These are phyloP conservation scores for Asbolus verrucosus DNA, from an alignment of 1,140 invertebrate genomes.

Conservation along the genomic window DNA sequence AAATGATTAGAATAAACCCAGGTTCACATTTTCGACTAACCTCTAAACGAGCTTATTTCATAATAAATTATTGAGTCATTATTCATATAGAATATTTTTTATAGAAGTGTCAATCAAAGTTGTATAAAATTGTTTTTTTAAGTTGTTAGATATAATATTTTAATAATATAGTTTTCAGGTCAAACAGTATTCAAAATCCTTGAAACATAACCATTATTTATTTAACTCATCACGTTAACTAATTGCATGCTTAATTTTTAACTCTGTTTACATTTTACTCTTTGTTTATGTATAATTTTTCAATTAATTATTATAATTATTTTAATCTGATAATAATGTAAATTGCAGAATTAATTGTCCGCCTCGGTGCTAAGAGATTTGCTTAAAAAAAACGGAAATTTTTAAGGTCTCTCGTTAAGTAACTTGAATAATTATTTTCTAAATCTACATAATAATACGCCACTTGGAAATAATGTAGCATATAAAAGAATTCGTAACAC, in stretches of 20 bases:
- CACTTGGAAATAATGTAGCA: too few species aligned
- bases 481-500: too few species aligned
- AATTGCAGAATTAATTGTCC: background rate
- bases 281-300: constrained; percentile 30
- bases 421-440: too few species aligned
- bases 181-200: constrained; percentile 5
- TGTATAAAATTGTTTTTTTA: background rate
- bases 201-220: constrained; percentile 12
- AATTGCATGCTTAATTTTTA: constrained; percentile 3
- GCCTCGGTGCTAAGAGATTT: constrained; percentile 5
- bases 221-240: background rate
- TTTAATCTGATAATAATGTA: constrained; percentile 1
- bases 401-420: background rate
- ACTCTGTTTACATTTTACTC: constrained; percentile 2
- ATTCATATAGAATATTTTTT: background rate
- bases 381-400: constrained; percentile 9
- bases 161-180: constrained; percentile 2
- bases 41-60: too few species aligned
- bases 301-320: constrained; percentile 18
- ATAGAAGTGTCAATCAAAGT: constrained; percentile 2
- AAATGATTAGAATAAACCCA: too few species aligned
- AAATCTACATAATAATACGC: too few species aligned
- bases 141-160: background rate
- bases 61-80: too few species aligned
- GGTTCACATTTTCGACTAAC: too few species aligned